Conservation (phyloP, 2,888 invertebrate genomes). For the Tridacna gigas region DNA sequence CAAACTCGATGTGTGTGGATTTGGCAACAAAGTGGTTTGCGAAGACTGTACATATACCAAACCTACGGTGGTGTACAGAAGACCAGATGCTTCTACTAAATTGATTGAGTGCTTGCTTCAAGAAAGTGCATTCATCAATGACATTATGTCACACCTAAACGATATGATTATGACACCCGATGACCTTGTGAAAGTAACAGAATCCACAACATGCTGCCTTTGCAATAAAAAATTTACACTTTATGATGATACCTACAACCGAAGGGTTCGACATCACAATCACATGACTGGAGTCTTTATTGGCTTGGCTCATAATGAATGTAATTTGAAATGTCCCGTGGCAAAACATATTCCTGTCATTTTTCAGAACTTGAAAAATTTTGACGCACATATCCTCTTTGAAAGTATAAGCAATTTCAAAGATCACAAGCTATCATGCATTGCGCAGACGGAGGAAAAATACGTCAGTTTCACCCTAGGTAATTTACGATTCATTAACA, state of each 20-base stretch:
- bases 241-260: not conserved
- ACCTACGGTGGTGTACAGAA: slow-evolving; percentile 26
- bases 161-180: slow-evolving; percentile 31
- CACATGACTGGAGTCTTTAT: slow-evolving; percentile 42
- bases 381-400: slow-evolving; percentile 39
- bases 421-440: slow-evolving; percentile 13
- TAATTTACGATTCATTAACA: slow-evolving; percentile 26
- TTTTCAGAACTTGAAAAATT: too few species aligned
- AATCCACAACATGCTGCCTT: slow-evolving; percentile 11
- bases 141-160: slow-evolving; percentile 31
- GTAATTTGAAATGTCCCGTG: slow-evolving; percentile 37
- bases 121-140: slow-evolving; percentile 34
- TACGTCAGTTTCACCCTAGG: slow-evolving; percentile 33
- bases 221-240: slow-evolving; percentile 15
- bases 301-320: slow-evolving; percentile 38
- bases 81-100: slow-evolving; percentile 7
- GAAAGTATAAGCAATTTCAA: slow-evolving; percentile 29
- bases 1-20: slow-evolving; percentile 30
- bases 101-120: slow-evolving; percentile 20
- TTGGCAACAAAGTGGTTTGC: slow-evolving; percentile 34
- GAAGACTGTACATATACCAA: slow-evolving; percentile 10
- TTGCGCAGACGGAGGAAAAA: slow-evolving; percentile 25
- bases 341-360: slow-evolving; percentile 40
- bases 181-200: slow-evolving; percentile 50
- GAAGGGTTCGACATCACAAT: slow-evolving; percentile 39